Evolutionary conservation across 2,113 vertebrate species (phyloP).

Genomic region (Protobothrops mucrosquamatus): DNA sequence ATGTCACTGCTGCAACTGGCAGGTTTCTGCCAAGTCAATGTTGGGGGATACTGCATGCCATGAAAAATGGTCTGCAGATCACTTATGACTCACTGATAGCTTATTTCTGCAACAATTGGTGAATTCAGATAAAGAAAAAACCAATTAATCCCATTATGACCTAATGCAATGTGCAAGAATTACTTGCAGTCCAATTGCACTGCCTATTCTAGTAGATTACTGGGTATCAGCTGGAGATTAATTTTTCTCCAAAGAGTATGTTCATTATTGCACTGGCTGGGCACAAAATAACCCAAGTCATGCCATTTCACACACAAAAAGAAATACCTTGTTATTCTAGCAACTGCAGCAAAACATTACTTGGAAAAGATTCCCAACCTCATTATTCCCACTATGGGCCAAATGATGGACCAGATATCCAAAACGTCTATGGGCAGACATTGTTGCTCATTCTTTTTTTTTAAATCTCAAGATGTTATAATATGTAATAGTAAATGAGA

Average conservation of each 20-base stretch:
- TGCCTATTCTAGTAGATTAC: neutral
- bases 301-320: neutral
- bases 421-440: neutral
- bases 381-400: neutral
- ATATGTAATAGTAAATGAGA: neutral
- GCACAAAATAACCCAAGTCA: neutral
- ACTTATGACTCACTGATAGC: neutral
- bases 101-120: neutral
- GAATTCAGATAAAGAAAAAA: neutral
- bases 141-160: neutral
- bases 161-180: neutral
- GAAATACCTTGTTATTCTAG: neutral
- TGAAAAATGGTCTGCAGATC: neutral
- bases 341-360: neutral
- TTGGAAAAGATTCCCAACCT: neutral
- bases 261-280: neutral
- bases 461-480: neutral
- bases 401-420: neutral
- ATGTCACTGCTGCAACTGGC: neutral
- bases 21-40: neutral
- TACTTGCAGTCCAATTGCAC: neutral
- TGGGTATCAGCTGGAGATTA: neutral
- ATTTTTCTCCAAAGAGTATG: neutral
- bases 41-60: neutral
- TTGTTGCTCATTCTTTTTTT: neutral